A percentile compares a stretch with the other conserved stretches of the same genome.
Evolutionary conservation across 2,797 vertebrate species (phyloP).

Genomic region (Pseudomugil gertrudae): DNA sequence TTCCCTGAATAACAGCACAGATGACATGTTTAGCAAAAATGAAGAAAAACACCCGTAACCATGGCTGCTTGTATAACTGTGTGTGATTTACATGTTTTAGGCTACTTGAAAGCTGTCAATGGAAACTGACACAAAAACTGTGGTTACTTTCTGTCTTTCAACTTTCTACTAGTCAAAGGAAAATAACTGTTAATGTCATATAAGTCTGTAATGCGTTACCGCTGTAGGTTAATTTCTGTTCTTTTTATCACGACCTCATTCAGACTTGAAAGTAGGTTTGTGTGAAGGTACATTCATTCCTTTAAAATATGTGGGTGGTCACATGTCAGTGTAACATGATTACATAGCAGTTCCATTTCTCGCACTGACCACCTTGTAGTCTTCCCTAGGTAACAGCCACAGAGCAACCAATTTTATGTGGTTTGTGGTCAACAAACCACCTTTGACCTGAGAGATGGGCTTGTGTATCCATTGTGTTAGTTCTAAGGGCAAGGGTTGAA

Average conservation of each 20-base stretch:
- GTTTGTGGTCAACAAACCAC: constrained; percentile 79
- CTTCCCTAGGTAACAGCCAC: constrained; percentile 38
- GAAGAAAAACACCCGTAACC: constrained; percentile 35
- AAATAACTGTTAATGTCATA: constrained; percentile 59
- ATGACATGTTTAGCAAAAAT: constrained; percentile 21
- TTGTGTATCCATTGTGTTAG: constrained; percentile 52
- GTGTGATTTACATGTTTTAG: constrained; percentile 60
- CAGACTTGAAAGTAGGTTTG: constrained; percentile 28
- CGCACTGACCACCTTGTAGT: constrained; percentile 67
- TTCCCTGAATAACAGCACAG: background rate
- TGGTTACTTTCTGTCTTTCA: constrained; percentile 61
- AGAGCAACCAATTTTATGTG: constrained; percentile 72
- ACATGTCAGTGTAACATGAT: constrained; percentile 49
- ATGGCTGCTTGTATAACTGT: constrained; percentile 15
- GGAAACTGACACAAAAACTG: constrained; percentile 66
- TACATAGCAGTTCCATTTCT: constrained; percentile 44
- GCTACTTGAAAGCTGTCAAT: constrained; percentile 51
- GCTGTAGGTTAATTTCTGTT: constrained; percentile 38
- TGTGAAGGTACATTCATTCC: constrained; percentile 30
- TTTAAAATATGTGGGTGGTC: constrained; percentile 52
- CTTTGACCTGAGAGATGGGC: constrained; percentile 76
- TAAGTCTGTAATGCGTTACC: constrained; percentile 38
- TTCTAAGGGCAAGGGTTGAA: constrained; percentile 60
- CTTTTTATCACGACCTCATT: constrained; percentile 56
- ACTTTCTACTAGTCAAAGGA: constrained; percentile 62